Evolutionary conservation across 2,113 vertebrate species (phyloP).

Genomic region (Chauna torquata): DNA sequence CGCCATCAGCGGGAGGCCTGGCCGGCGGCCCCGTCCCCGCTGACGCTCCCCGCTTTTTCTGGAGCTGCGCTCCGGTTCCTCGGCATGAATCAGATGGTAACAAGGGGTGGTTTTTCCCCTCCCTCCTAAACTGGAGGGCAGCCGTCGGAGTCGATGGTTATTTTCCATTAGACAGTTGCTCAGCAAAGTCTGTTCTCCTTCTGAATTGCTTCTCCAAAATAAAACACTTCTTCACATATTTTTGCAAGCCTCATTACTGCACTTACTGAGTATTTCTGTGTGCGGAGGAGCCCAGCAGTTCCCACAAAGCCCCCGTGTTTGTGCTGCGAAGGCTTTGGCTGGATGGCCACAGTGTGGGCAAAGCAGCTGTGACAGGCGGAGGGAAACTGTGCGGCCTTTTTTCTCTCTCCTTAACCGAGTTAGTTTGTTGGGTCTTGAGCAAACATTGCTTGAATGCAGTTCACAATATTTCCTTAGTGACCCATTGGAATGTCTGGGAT

Average conservation of each 20-base stretch:
- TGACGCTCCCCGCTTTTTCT: background rate
- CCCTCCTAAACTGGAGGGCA: background rate
- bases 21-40: background rate
- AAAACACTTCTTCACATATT: background rate
- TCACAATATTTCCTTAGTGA: conserved; percentile 31
- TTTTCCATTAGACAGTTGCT: background rate
- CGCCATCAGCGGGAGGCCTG: background rate
- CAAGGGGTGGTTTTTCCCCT: background rate
- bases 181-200: background rate
- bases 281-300: background rate
- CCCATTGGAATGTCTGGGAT: conserved; percentile 61
- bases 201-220: background rate
- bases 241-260: background rate
- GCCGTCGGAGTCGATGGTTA: background rate
- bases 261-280: background rate
- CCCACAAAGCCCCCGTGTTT: conserved; percentile 21
- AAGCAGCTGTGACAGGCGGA: background rate
- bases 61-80: background rate
- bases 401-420: background rate
- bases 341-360: background rate
- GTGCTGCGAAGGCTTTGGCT: background rate
- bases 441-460: background rate
- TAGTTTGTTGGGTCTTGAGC: conserved; percentile 11
- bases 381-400: conserved; percentile 25
- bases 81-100: background rate